Evolutionary conservation across 1,140 invertebrate species (phyloP).

Genomic region (Eupeodes corollae): DNA sequence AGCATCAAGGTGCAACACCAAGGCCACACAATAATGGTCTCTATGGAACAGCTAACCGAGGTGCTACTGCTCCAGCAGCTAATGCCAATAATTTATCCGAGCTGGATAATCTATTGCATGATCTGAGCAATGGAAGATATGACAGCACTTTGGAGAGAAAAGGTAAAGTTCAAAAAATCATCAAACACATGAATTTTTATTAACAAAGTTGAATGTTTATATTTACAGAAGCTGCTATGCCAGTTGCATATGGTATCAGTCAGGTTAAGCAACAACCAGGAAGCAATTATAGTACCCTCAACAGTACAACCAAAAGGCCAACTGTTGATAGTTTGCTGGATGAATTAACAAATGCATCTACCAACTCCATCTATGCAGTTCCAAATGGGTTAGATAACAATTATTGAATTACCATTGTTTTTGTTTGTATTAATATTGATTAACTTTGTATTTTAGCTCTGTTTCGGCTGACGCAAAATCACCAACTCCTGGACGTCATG

Average conservation of each 20-base stretch:
- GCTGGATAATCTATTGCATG: constrained; percentile 80
- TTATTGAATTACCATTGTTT: neutral
- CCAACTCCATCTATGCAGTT: constrained; percentile 43
- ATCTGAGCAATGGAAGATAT: constrained; percentile 77
- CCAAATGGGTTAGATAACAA: constrained; percentile 55
- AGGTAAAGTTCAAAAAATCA: constrained; percentile 12
- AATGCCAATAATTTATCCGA: constrained; percentile 64
- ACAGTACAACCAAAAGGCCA: constrained; percentile 42
- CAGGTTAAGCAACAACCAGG: neutral
- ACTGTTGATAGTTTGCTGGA: constrained; percentile 80
- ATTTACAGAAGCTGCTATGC: constrained; percentile 21
- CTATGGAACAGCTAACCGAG: neutral
- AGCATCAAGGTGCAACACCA: constrained; percentile 28
- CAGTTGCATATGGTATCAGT: constrained; percentile 23
- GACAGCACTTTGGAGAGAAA: constrained; percentile 40
- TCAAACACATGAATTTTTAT: too few relatives aligned
- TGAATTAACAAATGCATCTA: constrained; percentile 53
- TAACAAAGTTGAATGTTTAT: too few relatives aligned
- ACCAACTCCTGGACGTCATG: constrained; percentile 47
- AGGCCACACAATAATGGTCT: constrained; percentile 14
- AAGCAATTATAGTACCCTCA: neutral
- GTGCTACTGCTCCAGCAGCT: constrained; percentile 4
- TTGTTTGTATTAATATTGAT: neutral
- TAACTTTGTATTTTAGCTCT: neutral
- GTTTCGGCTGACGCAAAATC: constrained; percentile 26